A percentile compares a stretch with the other conserved stretches of the same genome.
Evolutionary conservation across 2,797 vertebrate species (phyloP).

Genomic region (Myoxocephalus aenaeus): DNA sequence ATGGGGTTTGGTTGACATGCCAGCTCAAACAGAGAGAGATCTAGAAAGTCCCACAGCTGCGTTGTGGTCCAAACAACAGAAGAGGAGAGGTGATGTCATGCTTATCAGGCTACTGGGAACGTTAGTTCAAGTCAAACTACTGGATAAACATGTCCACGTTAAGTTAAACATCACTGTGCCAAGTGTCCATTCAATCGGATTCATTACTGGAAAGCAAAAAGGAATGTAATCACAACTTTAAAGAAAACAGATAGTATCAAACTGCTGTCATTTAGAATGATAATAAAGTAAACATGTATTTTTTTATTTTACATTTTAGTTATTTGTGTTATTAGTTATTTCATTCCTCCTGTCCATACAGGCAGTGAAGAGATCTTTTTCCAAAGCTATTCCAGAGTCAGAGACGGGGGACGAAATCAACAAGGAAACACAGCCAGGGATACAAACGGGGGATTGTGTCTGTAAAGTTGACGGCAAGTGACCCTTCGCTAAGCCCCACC

Average conservation of each 20-base stretch:
- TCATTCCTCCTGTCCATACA: not conserved
- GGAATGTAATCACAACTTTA: slow-evolving; percentile 37
- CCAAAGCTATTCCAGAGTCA: not conserved
- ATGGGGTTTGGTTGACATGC: not conserved
- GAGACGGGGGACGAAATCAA: not conserved
- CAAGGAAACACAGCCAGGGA: too few relatives aligned
- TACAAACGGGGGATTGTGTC: too few relatives aligned
- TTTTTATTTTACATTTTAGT: not conserved
- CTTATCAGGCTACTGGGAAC: slow-evolving; percentile 35
- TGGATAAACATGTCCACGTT: slow-evolving; percentile 51
- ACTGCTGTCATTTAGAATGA: not conserved
- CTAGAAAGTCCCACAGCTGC: slow-evolving; percentile 23
- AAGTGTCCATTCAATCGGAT: slow-evolving; percentile 14
- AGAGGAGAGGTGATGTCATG: slow-evolving; percentile 27
- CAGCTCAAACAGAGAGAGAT: slow-evolving; percentile 11
- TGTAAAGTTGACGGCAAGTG: too few relatives aligned
- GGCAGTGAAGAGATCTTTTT: not conserved
- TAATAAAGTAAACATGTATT: not conserved
- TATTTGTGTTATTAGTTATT: not conserved
- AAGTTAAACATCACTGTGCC: slow-evolving; percentile 40
- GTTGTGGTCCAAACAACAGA: slow-evolving; percentile 8
- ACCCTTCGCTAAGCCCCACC: too few relatives aligned
- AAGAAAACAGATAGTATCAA: not conserved
- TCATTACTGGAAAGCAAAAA: slow-evolving; percentile 18
- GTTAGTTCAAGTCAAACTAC: slow-evolving; percentile 18